phyloP scores from a whole-genome alignment of 2,888 invertebrate genomes.

The Drosophila flavopinicola region DNA sequence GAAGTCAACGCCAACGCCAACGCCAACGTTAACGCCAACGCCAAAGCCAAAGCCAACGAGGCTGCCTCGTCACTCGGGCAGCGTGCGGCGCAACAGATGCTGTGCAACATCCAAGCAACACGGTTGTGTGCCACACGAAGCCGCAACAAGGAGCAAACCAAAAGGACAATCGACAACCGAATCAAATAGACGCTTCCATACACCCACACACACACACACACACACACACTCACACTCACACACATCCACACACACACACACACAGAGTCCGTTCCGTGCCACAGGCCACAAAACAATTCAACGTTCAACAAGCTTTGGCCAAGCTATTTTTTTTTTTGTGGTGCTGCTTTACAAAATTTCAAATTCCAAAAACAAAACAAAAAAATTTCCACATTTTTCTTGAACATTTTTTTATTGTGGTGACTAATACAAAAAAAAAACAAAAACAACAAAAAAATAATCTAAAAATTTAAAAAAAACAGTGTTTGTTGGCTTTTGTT shows the following conservation, averaged over 20 bases:
- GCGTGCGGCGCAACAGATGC: constrained; percentile 74
- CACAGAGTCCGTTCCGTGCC: constrained; percentile 6
- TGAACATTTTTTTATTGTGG: constrained; percentile 37
- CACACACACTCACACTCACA: constrained; percentile 5
- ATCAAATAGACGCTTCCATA: background rate
- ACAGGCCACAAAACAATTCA: constrained; percentile 19
- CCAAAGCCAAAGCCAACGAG: constrained; percentile 22
- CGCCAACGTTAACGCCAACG: constrained; percentile 17
- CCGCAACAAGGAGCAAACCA: constrained; percentile 1
- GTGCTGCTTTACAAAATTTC: constrained; percentile 19
- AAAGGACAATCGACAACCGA: constrained; percentile 4
- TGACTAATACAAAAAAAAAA: background rate
- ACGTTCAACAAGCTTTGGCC: constrained; percentile 38
- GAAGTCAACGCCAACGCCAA: constrained; percentile 7
- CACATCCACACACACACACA: constrained; percentile 7
- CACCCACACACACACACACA: constrained; percentile 8
- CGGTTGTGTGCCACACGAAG: constrained; percentile 63
- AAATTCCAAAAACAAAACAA: constrained; percentile 2
- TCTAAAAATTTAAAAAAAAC: background rate
- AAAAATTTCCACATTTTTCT: constrained; percentile 23
- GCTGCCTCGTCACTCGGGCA: constrained; percentile 60
- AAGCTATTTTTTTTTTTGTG: constrained; percentile 18
- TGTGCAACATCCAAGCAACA: constrained; percentile 72
- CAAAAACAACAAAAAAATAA: constrained; percentile 2
- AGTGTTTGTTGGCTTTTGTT: constrained; percentile 28